These are phyloP conservation scores for Drosophila arawakana DNA, from an alignment of 1,140 invertebrate genomes.

Conservation along the genomic window DNA sequence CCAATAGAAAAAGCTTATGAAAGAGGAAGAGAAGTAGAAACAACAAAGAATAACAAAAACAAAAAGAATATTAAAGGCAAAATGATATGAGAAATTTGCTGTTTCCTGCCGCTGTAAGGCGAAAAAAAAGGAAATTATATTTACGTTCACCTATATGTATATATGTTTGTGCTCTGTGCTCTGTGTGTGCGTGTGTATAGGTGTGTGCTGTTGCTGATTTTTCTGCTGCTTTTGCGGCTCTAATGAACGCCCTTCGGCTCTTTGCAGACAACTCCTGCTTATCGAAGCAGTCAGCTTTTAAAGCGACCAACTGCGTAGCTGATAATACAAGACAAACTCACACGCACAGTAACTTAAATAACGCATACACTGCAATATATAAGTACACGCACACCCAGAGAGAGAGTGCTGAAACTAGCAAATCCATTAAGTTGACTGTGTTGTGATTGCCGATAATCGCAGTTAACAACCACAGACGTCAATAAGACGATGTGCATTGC, in stretches of 20 bases:
- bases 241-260: constrained; percentile 43
- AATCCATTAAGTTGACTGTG: constrained; percentile 32
- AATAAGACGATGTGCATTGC: constrained; percentile 21
- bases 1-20: neutral
- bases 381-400: neutral
- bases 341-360: neutral
- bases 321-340: constrained; percentile 13
- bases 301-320: constrained; percentile 8
- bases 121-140: constrained; percentile 10
- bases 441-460: constrained; percentile 41
- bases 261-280: constrained; percentile 31
- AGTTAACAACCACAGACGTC: constrained; percentile 18
- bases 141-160: constrained; percentile 6
- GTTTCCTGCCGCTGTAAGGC: neutral
- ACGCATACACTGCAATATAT: neutral
- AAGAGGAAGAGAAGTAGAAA: constrained; percentile 12
- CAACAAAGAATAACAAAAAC: constrained; percentile 28
- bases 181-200: constrained; percentile 6
- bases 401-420: constrained; percentile 2
- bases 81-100: constrained; percentile 67
- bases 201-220: constrained; percentile 15
- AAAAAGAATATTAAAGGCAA: constrained; percentile 39
- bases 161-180: neutral
- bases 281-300: constrained; percentile 26
- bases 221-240: constrained; percentile 11